These are phyloP conservation scores for Melinaea marsaeus DNA, from an alignment of 2,888 invertebrate species.

Conservation along the genomic window DNA sequence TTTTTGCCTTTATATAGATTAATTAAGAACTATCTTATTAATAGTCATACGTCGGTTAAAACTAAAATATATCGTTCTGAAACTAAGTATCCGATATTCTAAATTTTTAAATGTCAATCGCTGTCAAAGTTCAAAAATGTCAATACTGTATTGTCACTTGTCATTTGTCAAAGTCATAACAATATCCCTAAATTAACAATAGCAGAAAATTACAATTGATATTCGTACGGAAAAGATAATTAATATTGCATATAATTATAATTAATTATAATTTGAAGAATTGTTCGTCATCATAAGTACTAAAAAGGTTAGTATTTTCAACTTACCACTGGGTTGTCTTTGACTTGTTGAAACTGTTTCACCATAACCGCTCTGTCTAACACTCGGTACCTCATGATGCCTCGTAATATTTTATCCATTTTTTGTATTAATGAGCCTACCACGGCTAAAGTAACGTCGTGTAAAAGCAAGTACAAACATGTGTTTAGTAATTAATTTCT, in stretches of 20 bases:
- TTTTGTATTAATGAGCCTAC: constrained; percentile 31
- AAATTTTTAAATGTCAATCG: no score
- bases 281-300: constrained; percentile 3
- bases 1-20: not conserved
- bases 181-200: not conserved
- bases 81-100: no score
- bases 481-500: constrained; percentile 29
- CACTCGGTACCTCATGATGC: constrained; percentile 92
- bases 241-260: not conserved
- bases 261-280: not conserved
- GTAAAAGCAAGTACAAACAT: constrained; percentile 21
- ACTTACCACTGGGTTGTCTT: constrained; percentile 91
- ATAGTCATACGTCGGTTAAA: not conserved
- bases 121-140: not conserved
- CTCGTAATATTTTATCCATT: constrained; percentile 93
- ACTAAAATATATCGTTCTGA: no score
- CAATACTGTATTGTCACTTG: not conserved
- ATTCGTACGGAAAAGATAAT: not conserved
- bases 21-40: not conserved
- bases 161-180: constrained; percentile 3
- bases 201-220: not conserved
- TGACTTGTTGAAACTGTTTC: constrained; percentile 92
- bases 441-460: constrained; percentile 21
- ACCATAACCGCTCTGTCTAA: constrained; percentile 91
- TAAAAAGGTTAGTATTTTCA: constrained; percentile 31